A percentile compares a stretch with the other conserved stretches of the same genome.
Evolutionary conservation across 2,888 invertebrate genomes (phyloP).

Genomic region (Malthinus seriepunctatus): DNA sequence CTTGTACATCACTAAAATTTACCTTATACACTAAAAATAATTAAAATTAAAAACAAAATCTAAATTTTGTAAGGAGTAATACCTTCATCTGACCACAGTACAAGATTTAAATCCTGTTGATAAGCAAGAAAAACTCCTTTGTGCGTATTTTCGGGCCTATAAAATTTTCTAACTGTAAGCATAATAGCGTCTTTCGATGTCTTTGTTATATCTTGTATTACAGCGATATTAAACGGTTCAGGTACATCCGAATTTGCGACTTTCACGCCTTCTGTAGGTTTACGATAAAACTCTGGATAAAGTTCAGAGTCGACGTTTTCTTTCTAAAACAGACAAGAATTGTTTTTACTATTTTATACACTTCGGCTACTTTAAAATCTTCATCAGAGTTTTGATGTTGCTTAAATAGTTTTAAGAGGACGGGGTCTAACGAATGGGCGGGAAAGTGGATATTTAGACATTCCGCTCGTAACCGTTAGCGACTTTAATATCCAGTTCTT

Average conservation of each 20-base stretch:
- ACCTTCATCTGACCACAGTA: slow-evolving; percentile 80
- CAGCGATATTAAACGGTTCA: slow-evolving; percentile 75
- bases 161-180: slow-evolving; percentile 70
- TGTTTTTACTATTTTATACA: too few species aligned
- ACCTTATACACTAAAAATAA: slow-evolving; percentile 56
- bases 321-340: slow-evolving; percentile 30
- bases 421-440: background rate
- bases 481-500: too few species aligned
- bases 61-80: slow-evolving; percentile 30
- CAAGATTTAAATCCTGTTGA: slow-evolving; percentile 70
- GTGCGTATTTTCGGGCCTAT: slow-evolving; percentile 75
- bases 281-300: slow-evolving; percentile 81
- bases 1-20: slow-evolving; percentile 64
- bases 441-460: too few species aligned
- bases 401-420: too few species aligned
- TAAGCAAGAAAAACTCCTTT: slow-evolving; percentile 59
- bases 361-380: too few species aligned
- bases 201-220: slow-evolving; percentile 64
- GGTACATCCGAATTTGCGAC: slow-evolving; percentile 74
- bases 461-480: too few species aligned
- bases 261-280: slow-evolving; percentile 68
- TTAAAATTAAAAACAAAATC: background rate
- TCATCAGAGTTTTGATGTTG: too few species aligned
- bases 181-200: slow-evolving; percentile 61
- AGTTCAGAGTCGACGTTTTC: slow-evolving; percentile 70